Evolutionary conservation across 2,888 invertebrate species (phyloP), one percentile per base, ranked within the genome.

Genomic region (Megalurothrips usitatus): DNA sequence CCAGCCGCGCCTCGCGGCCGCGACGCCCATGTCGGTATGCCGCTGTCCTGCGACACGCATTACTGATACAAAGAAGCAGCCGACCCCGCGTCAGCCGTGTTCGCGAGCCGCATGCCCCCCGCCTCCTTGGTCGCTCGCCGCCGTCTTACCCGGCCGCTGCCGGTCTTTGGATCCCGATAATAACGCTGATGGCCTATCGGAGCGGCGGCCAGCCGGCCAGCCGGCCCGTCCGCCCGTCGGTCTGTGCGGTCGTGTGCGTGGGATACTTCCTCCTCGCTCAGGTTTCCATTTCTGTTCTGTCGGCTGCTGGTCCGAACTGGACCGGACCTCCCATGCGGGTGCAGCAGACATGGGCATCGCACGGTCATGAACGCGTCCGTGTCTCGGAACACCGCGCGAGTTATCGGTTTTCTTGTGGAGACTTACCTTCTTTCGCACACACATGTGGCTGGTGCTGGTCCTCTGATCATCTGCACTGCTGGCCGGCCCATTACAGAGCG

Each of bases 251-350:
- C 17, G 12, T 17, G 19, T 58, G 58, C 34, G 34, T 43, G 34
- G 34, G 34, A 43, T 43, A 43, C 34, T 43, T 43, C 34, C 34
- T 58, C 58, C 10, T 58, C 11, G 10, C 26, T 26, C 68, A 26
- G 68, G 68, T 75, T 75, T 75, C 68, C 68, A 75, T 75, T 26
- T 75, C 68, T 75, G 68, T 75, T 75, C 58, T 58, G 17, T 58
- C 58, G 14, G 19, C 52, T 10, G 52, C 52, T 17, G 58, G 19
- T 17, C 19, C 58, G 14, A 43, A 43, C 34, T 17, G 58, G 58
- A 26, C 26, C 23, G 68, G 68, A 75, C 68, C 68, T 75, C 68
- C 68, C 58, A 58, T 43, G 34, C 34, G 34, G 68, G 26, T 26
- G 26, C 68, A 75, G 23, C 68, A 23, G 23, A n/a, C 19, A n/a